Percentiles rank a stretch among this genome's conserved stretches.
Conservation (phyloP, 2,113 vertebrate species). For the Tyto alba region DNA sequence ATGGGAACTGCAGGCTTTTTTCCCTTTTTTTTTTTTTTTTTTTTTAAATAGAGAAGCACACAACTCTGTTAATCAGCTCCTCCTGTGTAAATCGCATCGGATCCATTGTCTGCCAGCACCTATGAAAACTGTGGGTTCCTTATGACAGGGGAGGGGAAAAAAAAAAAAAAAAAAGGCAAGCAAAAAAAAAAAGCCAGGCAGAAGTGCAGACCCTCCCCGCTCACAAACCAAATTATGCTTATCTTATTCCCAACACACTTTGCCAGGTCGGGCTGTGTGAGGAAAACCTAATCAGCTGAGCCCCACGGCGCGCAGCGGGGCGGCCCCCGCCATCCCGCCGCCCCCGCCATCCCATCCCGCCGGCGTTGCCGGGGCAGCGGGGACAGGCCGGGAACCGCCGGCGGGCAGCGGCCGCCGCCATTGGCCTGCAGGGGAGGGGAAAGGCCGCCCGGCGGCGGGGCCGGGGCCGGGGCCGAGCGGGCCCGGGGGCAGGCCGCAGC, state of each 20-base stretch:
- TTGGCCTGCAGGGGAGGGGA: no score
- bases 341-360: no score
- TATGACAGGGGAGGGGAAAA: not conserved
- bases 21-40: not conserved
- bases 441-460: no score
- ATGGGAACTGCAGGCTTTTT: not conserved
- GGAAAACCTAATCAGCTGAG: slow-evolving; percentile 70
- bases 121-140: slow-evolving; percentile 62
- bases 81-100: slow-evolving; percentile 71
- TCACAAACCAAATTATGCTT: slow-evolving; percentile 65
- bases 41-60: not conserved
- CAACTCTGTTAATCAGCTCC: slow-evolving; percentile 4
- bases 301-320: slow-evolving; percentile 75
- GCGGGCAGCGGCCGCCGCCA: no score
- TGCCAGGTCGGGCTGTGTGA: slow-evolving; percentile 43
- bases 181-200: slow-evolving; percentile 51
- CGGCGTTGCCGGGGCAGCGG: no score
- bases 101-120: slow-evolving; percentile 77
- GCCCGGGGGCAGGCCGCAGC: no score
- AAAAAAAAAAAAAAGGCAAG: not conserved
- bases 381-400: no score
- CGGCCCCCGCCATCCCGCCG: no score
- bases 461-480: no score
- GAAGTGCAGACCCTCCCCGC: slow-evolving; percentile 52
- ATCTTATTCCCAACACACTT: slow-evolving; percentile 75